Evolutionary conservation across 2,888 invertebrate genomes (phyloP).

Genomic region (Philaethria dido): DNA sequence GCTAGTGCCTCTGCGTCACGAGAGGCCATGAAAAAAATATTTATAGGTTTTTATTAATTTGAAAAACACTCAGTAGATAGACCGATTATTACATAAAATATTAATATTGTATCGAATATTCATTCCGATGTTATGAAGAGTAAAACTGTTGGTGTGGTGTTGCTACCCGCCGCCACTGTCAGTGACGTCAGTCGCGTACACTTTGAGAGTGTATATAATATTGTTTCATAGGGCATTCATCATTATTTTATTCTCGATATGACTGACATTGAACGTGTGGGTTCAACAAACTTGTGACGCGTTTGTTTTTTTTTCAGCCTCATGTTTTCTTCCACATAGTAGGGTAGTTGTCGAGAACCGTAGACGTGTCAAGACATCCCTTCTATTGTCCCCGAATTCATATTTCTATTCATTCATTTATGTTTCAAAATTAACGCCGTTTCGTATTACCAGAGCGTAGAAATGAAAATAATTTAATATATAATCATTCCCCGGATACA

Average conservation of each 20-base stretch:
- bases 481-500: too few relatives aligned
- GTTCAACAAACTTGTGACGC: neutral
- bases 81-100: neutral
- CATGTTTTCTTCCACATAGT: too few relatives aligned
- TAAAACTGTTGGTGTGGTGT: neutral
- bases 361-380: too few relatives aligned
- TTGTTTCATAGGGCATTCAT: constrained; percentile 12
- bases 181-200: constrained; percentile 1
- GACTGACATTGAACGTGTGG: constrained; percentile 3
- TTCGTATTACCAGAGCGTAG: too few relatives aligned
- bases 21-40: too few relatives aligned
- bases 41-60: neutral
- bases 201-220: neutral
- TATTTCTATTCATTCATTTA: too few relatives aligned
- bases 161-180: neutral
- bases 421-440: too few relatives aligned
- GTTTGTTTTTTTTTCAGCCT: too few relatives aligned
- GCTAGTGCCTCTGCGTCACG: too few relatives aligned
- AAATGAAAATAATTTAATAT: too few relatives aligned
- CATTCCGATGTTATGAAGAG: constrained; percentile 13
- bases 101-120: neutral
- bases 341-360: too few relatives aligned
- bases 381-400: too few relatives aligned
- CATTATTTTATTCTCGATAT: constrained; percentile 10
- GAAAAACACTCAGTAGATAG: neutral